These are phyloP conservation scores for Cyaniris semiargus DNA, from an alignment of 2,888 invertebrate genomes.

Conservation along the genomic window DNA sequence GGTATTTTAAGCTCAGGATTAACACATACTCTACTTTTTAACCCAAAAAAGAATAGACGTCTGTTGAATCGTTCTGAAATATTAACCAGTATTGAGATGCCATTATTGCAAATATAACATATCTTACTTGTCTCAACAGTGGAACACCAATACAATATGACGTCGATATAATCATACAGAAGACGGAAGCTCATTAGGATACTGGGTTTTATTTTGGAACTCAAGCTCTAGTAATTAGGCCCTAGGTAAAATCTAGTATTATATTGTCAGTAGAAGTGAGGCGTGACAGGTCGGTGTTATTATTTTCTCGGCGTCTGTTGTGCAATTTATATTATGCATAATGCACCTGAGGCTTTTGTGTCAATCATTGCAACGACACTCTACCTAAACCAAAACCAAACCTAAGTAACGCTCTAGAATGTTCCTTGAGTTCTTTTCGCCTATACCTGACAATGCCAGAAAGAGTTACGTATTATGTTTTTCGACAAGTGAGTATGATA, in stretches of 20 bases:
- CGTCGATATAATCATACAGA: too few relatives aligned
- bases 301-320: neutral
- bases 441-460: too few relatives aligned
- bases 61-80: too few relatives aligned
- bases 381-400: neutral
- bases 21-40: too few relatives aligned
- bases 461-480: too few relatives aligned
- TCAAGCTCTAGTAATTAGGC: neutral
- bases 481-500: too few relatives aligned
- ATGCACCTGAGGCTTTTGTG: neutral
- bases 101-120: too few relatives aligned
- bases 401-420: neutral
- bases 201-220: neutral
- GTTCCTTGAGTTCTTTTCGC: neutral
- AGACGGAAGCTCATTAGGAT: neutral
- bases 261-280: neutral
- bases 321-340: neutral
- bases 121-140: too few relatives aligned
- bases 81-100: too few relatives aligned
- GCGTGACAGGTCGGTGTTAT: neutral
- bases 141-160: too few relatives aligned
- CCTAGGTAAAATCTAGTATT: neutral
- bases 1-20: too few relatives aligned
- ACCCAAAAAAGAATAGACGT: too few relatives aligned
- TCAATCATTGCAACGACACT: neutral